A percentile compares a stretch with the other conserved stretches of the same genome.
Conservation (phyloP, 2,888 invertebrate species). For the Nomada ferruginata region DNA sequence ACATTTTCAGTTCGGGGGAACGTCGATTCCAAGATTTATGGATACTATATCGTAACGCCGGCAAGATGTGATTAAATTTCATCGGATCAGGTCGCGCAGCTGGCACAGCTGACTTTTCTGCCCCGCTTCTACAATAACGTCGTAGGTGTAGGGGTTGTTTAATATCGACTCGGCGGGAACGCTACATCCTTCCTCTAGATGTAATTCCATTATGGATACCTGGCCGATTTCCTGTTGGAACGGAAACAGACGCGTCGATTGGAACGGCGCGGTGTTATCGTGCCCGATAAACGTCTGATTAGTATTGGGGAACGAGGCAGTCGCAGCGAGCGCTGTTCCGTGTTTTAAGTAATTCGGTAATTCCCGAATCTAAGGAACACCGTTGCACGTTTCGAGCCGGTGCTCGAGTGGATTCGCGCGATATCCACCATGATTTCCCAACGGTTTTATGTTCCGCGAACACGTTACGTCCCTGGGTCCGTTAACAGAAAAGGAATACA, state of each 20-base stretch:
- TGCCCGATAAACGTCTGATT: conserved; percentile 18
- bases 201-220: conserved; percentile 35
- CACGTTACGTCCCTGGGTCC: conserved; percentile 30
- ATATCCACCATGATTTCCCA: conserved; percentile 45
- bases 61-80: conserved; percentile 68
- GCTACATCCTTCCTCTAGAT: conserved; percentile 9
- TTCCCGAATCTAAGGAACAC: conserved; percentile 4
- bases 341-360: conserved; percentile 14
- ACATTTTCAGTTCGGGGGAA: conserved; percentile 57
- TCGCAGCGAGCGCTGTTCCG: not conserved
- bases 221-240: not conserved
- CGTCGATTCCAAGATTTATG: conserved; percentile 67
- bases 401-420: not conserved
- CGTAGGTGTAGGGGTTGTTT: conserved; percentile 5
- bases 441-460: conserved; percentile 42
- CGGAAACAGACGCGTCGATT: conserved; percentile 23
- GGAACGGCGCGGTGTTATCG: conserved; percentile 5
- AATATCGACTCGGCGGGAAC: conserved; percentile 35
- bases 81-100: conserved; percentile 55
- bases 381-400: not conserved
- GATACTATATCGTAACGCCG: conserved; percentile 57
- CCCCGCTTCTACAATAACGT: conserved; percentile 53
- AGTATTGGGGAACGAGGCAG: not conserved
- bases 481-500: conserved; percentile 46
- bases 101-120: conserved; percentile 25